These are phyloP conservation scores for Cebidichthys violaceus DNA, from an alignment of 2,113 vertebrate genomes.

Conservation along the genomic window DNA sequence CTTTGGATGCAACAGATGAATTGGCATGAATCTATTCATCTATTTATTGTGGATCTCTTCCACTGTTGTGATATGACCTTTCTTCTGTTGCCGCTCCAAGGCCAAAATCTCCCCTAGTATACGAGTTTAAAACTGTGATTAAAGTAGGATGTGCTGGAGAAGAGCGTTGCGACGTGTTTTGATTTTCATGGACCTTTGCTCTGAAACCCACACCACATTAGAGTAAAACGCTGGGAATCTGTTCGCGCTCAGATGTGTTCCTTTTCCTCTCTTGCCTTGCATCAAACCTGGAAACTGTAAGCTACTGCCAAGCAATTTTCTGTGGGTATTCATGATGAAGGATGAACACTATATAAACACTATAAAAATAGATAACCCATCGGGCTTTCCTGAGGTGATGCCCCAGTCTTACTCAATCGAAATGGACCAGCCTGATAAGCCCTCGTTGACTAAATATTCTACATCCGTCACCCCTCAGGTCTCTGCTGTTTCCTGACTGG, in stretches of 20 bases:
- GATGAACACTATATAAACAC: not conserved
- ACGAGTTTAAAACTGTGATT: not conserved
- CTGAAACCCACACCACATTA: not conserved
- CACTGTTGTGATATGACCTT: not conserved
- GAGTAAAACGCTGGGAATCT: not conserved
- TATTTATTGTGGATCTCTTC: not conserved
- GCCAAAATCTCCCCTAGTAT: not conserved
- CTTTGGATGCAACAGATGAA: not conserved
- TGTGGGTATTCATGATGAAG: not conserved
- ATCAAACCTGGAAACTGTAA: not conserved
- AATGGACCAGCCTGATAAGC: not conserved
- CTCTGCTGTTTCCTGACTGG: not conserved
- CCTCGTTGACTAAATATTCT: not conserved
- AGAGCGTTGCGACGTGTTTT: not conserved
- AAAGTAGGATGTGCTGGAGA: not conserved
- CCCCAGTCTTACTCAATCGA: not conserved
- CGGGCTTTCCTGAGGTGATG: not conserved
- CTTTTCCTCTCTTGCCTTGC: not conserved
- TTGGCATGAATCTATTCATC: not conserved
- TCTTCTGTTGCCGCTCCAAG: not conserved
- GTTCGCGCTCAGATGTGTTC: not conserved
- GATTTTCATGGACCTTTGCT: not conserved
- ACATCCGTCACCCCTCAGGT: not conserved
- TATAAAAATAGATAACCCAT: not conserved
- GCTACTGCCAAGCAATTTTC: not conserved